Conservation (phyloP, 30 jellyfish, hydroid and myxozoan genomes). For the Phacellophora camtschatica region DNA sequence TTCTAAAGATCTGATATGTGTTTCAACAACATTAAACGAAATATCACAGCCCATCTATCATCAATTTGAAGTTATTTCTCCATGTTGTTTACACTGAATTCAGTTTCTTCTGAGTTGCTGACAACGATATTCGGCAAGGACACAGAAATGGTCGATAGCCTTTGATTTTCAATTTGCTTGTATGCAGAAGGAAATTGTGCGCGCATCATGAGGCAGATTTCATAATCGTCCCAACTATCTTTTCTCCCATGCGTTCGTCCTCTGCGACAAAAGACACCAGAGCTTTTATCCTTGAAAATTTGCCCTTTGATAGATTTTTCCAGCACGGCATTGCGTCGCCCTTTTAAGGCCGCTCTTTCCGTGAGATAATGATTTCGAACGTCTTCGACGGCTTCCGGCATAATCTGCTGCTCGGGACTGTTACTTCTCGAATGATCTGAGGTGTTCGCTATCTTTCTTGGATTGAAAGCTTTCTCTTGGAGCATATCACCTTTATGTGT, state of each 20-base stretch:
- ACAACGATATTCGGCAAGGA: background rate
- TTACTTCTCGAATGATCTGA: too few species aligned
- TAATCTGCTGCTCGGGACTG: too few species aligned
- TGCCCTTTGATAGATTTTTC: constrained; percentile 1
- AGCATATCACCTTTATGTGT: too few species aligned
- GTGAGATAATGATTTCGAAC: constrained; percentile 20
- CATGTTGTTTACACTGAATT: too few species aligned
- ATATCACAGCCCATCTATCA: too few species aligned
- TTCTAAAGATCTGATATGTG: too few species aligned
- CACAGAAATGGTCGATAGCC: background rate
- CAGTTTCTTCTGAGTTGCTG: background rate
- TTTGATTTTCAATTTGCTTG: background rate
- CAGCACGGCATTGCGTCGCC: constrained; percentile 32
- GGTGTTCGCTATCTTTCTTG: too few species aligned
- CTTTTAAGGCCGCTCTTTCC: constrained; percentile 29
- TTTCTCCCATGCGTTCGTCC: background rate
- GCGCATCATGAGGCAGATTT: background rate
- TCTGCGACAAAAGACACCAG: background rate
- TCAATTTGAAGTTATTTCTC: too few species aligned
- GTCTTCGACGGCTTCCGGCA: constrained; percentile 25
- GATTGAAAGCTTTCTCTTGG: too few species aligned
- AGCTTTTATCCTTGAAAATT: background rate
- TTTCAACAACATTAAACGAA: too few species aligned
- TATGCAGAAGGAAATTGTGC: constrained; percentile 21
- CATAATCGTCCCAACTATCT: constrained; percentile 54